Evolutionary conservation across 2,888 invertebrate species (phyloP).

Genomic region (Eupithecia subumbrata): DNA sequence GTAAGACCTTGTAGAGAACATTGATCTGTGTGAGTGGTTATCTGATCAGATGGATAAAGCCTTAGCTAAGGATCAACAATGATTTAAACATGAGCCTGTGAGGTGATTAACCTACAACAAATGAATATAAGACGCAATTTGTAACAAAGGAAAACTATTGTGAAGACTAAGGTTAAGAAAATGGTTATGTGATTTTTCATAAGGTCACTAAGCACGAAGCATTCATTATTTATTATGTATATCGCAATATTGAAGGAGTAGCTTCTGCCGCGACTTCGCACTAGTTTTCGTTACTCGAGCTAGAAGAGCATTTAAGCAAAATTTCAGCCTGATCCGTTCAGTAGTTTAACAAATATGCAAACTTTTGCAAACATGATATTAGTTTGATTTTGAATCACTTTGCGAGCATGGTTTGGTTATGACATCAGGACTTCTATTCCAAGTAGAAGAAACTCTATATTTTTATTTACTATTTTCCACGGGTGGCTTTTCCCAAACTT

Average conservation of each 20-base stretch:
- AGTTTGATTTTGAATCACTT: not conserved
- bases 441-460: too few species aligned
- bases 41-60: conserved; percentile 14
- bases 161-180: not conserved
- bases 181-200: not conserved
- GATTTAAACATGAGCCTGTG: conserved; percentile 8
- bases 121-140: not conserved
- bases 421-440: not conserved
- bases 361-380: not conserved
- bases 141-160: conserved; percentile 2
- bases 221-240: not conserved
- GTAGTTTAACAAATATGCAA: not conserved
- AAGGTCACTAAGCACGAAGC: not conserved
- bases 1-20: conserved; percentile 30
- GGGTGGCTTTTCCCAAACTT: not conserved
- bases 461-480: too few species aligned
- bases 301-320: not conserved
- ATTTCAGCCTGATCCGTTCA: not conserved
- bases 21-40: conserved; percentile 26
- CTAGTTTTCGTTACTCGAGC: too few species aligned
- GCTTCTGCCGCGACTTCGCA: too few species aligned
- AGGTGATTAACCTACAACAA: conserved; percentile 1
- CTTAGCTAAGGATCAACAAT: conserved; percentile 9
- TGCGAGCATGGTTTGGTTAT: too few species aligned
- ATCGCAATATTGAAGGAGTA: not conserved